Base-by-base conservation (phyloP, 92 coral and sea anemone genomes). In the Pocillopora meandrina region DNA sequence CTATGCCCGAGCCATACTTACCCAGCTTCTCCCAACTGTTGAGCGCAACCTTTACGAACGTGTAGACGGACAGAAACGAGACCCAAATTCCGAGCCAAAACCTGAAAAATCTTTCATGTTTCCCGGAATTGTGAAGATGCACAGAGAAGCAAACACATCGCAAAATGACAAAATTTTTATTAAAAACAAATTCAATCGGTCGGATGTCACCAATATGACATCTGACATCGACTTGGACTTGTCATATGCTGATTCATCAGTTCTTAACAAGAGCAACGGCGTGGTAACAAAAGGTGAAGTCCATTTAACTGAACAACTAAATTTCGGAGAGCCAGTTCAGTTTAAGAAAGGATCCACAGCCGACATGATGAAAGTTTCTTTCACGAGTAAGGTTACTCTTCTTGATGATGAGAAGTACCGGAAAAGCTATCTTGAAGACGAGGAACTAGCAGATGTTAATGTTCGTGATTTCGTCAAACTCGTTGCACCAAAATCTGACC, bases 101-200 rank as follows among this genome's bases (percentile, higher is more conserved):
- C 81, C 85, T 21, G 91, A 88, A 63, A 18, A 64, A 0, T 84
- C 91, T 12, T 73, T 71, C 15, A 31, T 78, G 58, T 21, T 78
- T 56, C 91, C 91, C 18, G 88, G 91, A n/a, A 47, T 81, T n/a
- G 88, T 88, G 23, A 75, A 65, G 33, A 88, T 88, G 91, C 91
- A 88, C 85, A 72, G 88, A 61, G 49, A 88, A 23, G 91, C 91
- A 19, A 55, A 78, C 69, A 88, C 91, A 10, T 17, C 62, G 20
- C 77, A 88, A 67, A 60, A 9, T 13, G 80, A 56, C 19, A 10
- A n/a, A 21, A 56, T 88, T 15, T 72, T 84, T 9, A 76, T 88
- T 56, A 78, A 84, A 14, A 88, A 84, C 34, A 68, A 80, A 77
- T 86, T 86, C 52, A 55, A 86, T 56, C 90, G 85, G 0, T 14